Conservation (phyloP, 2,888 invertebrate species). For the Scaptomyza caliginosa region DNA sequence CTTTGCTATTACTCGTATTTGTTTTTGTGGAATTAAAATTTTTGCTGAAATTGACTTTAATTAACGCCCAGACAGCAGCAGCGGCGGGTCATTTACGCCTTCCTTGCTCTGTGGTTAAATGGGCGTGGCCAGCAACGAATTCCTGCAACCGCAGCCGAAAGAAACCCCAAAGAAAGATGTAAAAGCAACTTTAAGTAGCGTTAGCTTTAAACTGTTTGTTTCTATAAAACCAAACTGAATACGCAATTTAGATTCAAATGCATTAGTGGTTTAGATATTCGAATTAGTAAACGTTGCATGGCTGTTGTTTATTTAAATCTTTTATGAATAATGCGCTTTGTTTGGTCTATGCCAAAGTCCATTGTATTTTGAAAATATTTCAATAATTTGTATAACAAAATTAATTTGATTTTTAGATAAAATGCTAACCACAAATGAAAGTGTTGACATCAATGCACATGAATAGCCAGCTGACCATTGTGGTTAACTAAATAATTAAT, state of each 20-base stretch:
- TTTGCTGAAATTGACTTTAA: constrained; percentile 55
- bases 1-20: constrained; percentile 50
- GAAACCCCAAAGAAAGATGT: no score
- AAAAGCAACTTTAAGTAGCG: no score
- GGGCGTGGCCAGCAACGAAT: constrained; percentile 7
- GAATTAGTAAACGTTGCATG: neutral
- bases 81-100: constrained; percentile 7
- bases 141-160: neutral
- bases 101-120: neutral
- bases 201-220: no score
- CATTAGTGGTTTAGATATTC: neutral
- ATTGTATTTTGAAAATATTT: neutral
- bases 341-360: neutral
- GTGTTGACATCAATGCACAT: constrained; percentile 37
- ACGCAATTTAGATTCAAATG: neutral
- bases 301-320: neutral
- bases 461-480: constrained; percentile 33
- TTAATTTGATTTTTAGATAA: constrained; percentile 10
- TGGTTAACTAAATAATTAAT: constrained; percentile 19
- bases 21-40: constrained; percentile 64
- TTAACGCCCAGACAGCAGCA: constrained; percentile 32
- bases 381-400: constrained; percentile 5
- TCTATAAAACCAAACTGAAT: neutral
- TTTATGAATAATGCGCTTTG: neutral
- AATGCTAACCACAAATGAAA: constrained; percentile 52